phyloP scores from a whole-genome alignment of 2,113 vertebrate species.

The Onychorhynchus coronatus region DNA sequence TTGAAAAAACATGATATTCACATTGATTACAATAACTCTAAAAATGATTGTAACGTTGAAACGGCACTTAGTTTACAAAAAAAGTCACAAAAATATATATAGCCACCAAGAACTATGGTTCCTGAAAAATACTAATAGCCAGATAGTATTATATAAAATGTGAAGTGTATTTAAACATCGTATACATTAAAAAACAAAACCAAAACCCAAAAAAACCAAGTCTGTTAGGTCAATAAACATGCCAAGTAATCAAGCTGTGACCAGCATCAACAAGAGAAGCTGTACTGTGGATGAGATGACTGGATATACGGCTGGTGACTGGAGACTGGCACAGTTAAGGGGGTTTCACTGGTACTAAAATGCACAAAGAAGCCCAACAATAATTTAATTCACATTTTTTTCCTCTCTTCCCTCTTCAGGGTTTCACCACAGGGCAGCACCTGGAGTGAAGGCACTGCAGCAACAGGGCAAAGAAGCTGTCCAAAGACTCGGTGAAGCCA shows the following conservation, averaged over 20 bases:
- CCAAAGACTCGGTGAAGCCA: conserved; percentile 16
- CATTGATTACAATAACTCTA: conserved; percentile 86
- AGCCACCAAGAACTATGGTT: conserved; percentile 88
- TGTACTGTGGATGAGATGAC: conserved; percentile 70
- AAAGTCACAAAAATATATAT: conserved; percentile 93
- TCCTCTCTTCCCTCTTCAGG: neutral
- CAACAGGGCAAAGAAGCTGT: conserved; percentile 45
- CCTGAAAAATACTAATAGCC: conserved; percentile 87
- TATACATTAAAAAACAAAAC: conserved; percentile 79
- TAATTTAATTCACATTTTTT: conserved; percentile 61
- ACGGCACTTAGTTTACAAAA: conserved; percentile 95
- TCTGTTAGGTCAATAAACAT: conserved; percentile 83
- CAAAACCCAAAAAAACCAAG: conserved; percentile 70
- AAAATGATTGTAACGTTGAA: conserved; percentile 91
- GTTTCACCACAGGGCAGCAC: conserved; percentile 58
- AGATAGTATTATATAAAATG: conserved; percentile 90
- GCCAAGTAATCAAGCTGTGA: conserved; percentile 80
- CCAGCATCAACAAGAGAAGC: conserved; percentile 75
- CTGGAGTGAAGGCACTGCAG: conserved; percentile 42
- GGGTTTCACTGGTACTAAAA: conserved; percentile 59
- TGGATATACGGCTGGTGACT: conserved; percentile 71
- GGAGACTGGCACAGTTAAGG: conserved; percentile 76
- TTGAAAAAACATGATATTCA: conserved; percentile 81
- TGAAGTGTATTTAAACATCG: conserved; percentile 86
- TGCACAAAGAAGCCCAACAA: conserved; percentile 62